Evolutionary conservation across 2,888 invertebrate genomes (phyloP), one percentile per base, ranked within the genome.

Genomic region (Frankliniella fusca): DNA sequence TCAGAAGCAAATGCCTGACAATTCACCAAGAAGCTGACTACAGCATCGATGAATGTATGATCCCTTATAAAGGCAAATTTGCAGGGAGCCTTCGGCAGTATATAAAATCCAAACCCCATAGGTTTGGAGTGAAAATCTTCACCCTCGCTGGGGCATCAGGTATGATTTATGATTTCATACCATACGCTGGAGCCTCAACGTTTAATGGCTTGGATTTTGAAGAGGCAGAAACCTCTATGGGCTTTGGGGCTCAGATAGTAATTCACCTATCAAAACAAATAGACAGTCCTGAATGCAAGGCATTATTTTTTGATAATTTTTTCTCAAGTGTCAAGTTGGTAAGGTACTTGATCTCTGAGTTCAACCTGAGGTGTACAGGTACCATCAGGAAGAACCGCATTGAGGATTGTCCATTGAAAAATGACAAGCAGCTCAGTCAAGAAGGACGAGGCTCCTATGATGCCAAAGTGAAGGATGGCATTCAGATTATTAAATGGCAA

Each of bases 41-140:
- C n/a, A 20, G 20, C 2, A n/a, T 84, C 28, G 84, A 84, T 81
- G 84, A 84, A 80, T 82, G 83, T 49, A 82, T 83, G 81, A 81
- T 86, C 9, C 85, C 85, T 18, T 86, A 85, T 83, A 85, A 83
- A 81, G 85, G 85, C 38, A 54, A 83, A 48, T 83, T 84, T 12
- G 81, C 27, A 79, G 81, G 85, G 23, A 85, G 85, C 80, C 70
- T 70, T 1, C 70, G 70, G 0, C 85, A 85, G 82, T 85, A 85
- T 80, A 83, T 85, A n/a, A 84, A 85, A 49, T 83, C 82, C 3
- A 86, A 86, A 79, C 85, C 85, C 15, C 80, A 61, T 49, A 83
- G 83, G 79, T 85, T 84, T 84, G 85, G 84, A 15, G 70, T 85
- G 8, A 85, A 85, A 83, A 81, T 84, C 8, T 86, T 84, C 84